These are phyloP conservation scores for Bombus pyrosoma DNA, from an alignment of 1,140 invertebrate genomes.

Conservation along the genomic window DNA sequence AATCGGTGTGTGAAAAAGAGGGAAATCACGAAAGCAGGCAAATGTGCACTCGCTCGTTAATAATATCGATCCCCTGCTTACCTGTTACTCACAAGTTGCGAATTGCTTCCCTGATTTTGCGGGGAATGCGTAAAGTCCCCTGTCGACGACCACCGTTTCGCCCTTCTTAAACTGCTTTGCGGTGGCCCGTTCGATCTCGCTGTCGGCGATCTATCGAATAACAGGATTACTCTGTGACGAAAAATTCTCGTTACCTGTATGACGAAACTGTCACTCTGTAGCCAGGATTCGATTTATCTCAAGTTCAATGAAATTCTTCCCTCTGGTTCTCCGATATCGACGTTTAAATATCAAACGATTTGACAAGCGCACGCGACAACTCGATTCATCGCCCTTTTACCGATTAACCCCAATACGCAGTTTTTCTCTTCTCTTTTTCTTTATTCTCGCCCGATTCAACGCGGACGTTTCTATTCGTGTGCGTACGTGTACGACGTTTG, in stretches of 20 bases:
- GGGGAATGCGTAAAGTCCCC: slow-evolving; percentile 87
- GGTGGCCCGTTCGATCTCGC: slow-evolving; percentile 78
- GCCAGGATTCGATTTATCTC: background rate
- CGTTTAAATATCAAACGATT: background rate
- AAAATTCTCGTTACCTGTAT: slow-evolving; percentile 23
- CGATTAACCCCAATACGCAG: too few relatives aligned
- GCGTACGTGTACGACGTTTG: too few relatives aligned
- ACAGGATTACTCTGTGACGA: slow-evolving; percentile 31
- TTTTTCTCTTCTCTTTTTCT: background rate
- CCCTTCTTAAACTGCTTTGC: slow-evolving; percentile 81
- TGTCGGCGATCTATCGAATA: slow-evolving; percentile 73
- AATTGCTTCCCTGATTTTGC: slow-evolving; percentile 77
- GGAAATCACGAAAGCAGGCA: slow-evolving; percentile 50
- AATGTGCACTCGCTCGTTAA: slow-evolving; percentile 46
- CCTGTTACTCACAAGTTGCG: slow-evolving; percentile 83
- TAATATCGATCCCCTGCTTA: slow-evolving; percentile 70
- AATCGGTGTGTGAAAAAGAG: slow-evolving; percentile 21
- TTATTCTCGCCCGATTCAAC: background rate
- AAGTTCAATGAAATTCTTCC: background rate
- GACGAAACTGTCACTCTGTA: background rate
- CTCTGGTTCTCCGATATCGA: too few relatives aligned
- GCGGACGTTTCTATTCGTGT: too few relatives aligned
- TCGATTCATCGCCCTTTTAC: background rate
- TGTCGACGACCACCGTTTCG: slow-evolving; percentile 92
- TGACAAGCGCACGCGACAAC: background rate